A percentile compares a stretch with the other conserved stretches of the same genome.
Conservation (phyloP, 2,797 vertebrate genomes). For the Rhinella marina region DNA sequence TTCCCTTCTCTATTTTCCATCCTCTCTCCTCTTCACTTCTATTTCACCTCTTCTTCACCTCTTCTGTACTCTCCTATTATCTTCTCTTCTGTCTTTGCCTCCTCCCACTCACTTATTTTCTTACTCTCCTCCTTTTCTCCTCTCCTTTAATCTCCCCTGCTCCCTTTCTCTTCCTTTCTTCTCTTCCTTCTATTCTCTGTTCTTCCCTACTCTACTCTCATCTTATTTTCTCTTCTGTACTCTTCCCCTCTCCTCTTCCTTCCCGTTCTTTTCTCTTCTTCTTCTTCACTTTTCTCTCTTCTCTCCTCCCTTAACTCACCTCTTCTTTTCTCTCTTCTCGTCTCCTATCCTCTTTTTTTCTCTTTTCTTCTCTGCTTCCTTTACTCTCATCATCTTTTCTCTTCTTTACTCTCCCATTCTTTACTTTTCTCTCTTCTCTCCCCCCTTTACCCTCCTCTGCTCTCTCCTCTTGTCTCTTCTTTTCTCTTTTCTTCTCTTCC, state of each 20-base stretch:
- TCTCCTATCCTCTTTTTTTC: too few species aligned
- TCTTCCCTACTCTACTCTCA: background rate
- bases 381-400: too few species aligned
- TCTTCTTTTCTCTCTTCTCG: too few species aligned
- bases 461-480: background rate
- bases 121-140: too few species aligned
- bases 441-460: rapidly evolving
- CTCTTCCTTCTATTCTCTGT: background rate
- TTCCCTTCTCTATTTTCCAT: too few species aligned
- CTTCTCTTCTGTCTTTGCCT: background rate
- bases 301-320: too few species aligned
- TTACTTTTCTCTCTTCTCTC: background rate
- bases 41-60: too few species aligned
- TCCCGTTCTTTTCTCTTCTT: background rate
- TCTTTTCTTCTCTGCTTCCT: background rate
- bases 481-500: background rate
- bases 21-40: too few species aligned
- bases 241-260: too few species aligned
- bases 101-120: background rate
- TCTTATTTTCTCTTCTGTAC: background rate
- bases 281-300: too few species aligned
- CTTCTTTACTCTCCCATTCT: background rate
- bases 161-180: background rate
- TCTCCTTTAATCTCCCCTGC: background rate
- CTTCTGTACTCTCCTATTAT: background rate